phyloP scores from a whole-genome alignment of 2,888 invertebrate genomes.

The Falcaria lacertinaria region DNA sequence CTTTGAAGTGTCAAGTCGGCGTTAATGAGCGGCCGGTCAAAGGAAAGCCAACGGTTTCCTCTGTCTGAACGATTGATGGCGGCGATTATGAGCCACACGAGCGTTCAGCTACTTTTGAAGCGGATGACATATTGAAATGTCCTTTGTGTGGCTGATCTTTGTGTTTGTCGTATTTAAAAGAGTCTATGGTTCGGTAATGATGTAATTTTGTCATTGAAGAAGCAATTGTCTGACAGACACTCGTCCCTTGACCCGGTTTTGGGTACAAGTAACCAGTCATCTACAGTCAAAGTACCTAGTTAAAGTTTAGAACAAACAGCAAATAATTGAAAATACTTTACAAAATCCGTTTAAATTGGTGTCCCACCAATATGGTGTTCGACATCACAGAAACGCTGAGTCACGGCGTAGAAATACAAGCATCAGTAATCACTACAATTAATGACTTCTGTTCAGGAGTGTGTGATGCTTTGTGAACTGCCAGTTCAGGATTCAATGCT shows the following conservation, averaged over 20 bases:
- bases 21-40: conserved; percentile 50
- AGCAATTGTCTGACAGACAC: background rate
- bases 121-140: conserved; percentile 13
- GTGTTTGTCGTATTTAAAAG: background rate
- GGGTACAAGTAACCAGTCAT: too few species aligned
- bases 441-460: conserved; percentile 29
- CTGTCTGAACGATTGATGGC: conserved; percentile 28
- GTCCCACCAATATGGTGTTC: too few species aligned
- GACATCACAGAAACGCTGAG: too few species aligned
- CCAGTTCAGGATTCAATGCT: background rate
- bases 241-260: background rate
- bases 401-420: background rate
- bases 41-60: conserved; percentile 25
- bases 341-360: too few species aligned
- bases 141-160: background rate
- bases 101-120: conserved; percentile 25
- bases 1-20: conserved; percentile 61
- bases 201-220: background rate
- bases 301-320: too few species aligned
- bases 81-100: conserved; percentile 27
- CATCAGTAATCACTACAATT: conserved; percentile 10
- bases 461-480: conserved; percentile 1
- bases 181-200: background rate
- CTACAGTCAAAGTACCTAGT: too few species aligned
- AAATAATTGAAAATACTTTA: background rate